Evolutionary conservation across 2,113 vertebrate genomes (phyloP).

Genomic region (Dicrurus megarhynchus): DNA sequence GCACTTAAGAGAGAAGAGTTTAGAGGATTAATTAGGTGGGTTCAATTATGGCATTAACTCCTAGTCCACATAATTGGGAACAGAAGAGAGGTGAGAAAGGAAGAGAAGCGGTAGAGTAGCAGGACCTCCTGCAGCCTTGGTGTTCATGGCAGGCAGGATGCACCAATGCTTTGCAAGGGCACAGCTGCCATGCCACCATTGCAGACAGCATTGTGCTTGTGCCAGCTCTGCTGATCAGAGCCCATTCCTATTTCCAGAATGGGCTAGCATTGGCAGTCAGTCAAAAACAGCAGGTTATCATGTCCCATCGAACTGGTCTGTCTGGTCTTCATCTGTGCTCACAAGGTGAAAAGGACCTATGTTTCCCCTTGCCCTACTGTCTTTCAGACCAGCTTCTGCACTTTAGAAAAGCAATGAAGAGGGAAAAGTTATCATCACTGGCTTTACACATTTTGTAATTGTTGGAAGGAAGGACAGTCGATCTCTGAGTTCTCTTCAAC

Average conservation of each 20-base stretch:
- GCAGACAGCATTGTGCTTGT: background rate
- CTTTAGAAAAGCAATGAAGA: background rate
- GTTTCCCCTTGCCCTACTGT: background rate
- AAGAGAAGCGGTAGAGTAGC: background rate
- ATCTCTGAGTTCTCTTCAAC: background rate
- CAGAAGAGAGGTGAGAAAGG: background rate
- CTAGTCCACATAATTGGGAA: background rate
- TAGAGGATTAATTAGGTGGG: background rate
- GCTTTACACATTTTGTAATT: background rate
- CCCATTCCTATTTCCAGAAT: background rate
- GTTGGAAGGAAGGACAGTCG: background rate
- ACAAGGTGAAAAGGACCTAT: background rate
- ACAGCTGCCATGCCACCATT: background rate
- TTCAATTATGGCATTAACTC: background rate
- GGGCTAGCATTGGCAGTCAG: background rate
- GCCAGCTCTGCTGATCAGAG: background rate
- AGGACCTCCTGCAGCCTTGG: background rate
- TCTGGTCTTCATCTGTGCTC: background rate
- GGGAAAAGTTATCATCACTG: background rate
- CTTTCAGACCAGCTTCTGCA: background rate
- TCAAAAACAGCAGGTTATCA: background rate
- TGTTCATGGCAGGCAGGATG: background rate
- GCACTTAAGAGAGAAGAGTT: background rate
- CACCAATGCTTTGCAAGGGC: background rate
- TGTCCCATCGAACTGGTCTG: background rate